phyloP scores from a whole-genome alignment of 1,140 invertebrate species.

The Eriosoma lanigerum region DNA sequence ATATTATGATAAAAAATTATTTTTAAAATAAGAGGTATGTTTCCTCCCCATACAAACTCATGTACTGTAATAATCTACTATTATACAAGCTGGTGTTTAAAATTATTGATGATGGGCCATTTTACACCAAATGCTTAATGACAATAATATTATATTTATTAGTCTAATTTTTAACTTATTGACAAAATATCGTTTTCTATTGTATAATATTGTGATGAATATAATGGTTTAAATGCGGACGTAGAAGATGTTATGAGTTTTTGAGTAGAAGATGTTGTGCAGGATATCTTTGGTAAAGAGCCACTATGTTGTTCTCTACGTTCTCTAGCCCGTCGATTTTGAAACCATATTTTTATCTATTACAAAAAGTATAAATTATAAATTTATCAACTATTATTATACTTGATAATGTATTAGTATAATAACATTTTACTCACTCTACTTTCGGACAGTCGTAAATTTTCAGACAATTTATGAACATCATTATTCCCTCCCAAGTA shows the following conservation, averaged over 20 bases:
- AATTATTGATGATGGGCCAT: not conserved
- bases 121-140: not conserved
- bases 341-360: constrained; percentile 83
- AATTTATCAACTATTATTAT: no score
- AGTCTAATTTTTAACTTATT: not conserved
- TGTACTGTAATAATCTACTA: no score
- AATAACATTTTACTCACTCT: constrained; percentile 60
- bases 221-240: constrained; percentile 49
- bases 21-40: no score
- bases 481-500: constrained; percentile 65
- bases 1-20: no score
- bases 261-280: not conserved
- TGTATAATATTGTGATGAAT: not conserved
- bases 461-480: constrained; percentile 63
- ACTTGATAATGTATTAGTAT: not conserved
- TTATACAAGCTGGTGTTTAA: not conserved
- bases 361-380: constrained; percentile 53
- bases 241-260: constrained; percentile 7
- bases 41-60: no score
- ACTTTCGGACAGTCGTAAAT: constrained; percentile 65
- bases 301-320: constrained; percentile 61
- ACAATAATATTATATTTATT: not conserved
- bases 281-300: not conserved
- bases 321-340: constrained; percentile 74
- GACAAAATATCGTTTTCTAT: not conserved